phyloP scores from a whole-genome alignment of 2,797 vertebrate species.

The Austrolebias charrua region DNA sequence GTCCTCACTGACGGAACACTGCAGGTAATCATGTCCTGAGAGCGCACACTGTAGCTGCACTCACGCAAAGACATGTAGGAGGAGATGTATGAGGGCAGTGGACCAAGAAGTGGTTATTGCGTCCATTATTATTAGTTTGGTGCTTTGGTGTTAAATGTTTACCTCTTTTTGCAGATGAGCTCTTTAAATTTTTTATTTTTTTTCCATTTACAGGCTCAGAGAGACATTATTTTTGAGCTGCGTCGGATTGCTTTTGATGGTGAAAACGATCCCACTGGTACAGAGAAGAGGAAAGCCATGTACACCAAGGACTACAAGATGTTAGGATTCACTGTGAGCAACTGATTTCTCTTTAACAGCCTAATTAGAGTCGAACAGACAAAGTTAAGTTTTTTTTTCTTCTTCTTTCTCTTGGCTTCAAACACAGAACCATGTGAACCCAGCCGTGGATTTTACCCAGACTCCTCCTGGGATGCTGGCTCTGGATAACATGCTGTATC shows the following conservation, averaged over 20 bases:
- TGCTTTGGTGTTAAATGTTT: constrained; percentile 12
- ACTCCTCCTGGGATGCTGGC: constrained; percentile 98
- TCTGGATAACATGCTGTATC: constrained; percentile 97
- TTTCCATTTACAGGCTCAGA: constrained; percentile 84
- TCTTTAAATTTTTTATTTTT: background rate
- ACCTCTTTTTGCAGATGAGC: constrained; percentile 8
- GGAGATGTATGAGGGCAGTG: too few relatives aligned
- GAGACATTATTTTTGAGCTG: constrained; percentile 95
- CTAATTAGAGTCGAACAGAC: background rate
- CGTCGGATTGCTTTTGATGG: constrained; percentile 96
- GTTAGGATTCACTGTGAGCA: constrained; percentile 93
- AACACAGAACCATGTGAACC: constrained; percentile 92
- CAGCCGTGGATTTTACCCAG: constrained; percentile 96
- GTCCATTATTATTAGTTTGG: constrained; percentile 15
- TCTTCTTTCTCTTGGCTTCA: constrained; percentile 5
- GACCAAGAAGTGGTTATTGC: too few relatives aligned
- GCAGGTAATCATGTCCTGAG: too few relatives aligned
- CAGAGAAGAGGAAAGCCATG: constrained; percentile 95
- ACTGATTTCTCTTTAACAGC: background rate
- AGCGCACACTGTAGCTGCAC: too few relatives aligned
- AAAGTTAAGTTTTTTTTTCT: background rate
- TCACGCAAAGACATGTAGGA: too few relatives aligned
- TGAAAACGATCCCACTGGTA: constrained; percentile 88
- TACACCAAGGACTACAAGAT: constrained; percentile 99
- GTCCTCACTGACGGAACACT: too few relatives aligned